Evolutionary conservation across 2,113 vertebrate genomes (phyloP).

Genomic region (Seriola rivoliana): DNA sequence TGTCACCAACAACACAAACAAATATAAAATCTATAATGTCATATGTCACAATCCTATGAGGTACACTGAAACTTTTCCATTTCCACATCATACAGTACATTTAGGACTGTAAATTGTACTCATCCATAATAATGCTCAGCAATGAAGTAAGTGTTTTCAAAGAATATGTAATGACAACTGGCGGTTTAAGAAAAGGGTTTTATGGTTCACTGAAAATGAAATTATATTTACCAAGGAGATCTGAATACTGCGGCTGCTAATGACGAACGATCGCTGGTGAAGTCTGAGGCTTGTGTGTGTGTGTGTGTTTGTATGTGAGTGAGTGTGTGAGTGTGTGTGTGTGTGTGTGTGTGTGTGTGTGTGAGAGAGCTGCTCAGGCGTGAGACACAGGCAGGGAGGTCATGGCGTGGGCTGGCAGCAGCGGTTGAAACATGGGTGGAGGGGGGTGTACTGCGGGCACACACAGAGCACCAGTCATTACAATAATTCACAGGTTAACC

Average conservation of each 20-base stretch:
- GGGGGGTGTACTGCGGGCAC: constrained; percentile 91
- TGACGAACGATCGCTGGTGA: not conserved
- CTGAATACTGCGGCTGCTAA: constrained; percentile 35
- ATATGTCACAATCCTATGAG: constrained; percentile 46
- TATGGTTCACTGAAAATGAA: constrained; percentile 37
- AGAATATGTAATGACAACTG: constrained; percentile 24
- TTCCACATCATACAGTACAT: constrained; percentile 53
- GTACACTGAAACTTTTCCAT: constrained; percentile 56
- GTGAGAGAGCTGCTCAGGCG: constrained; percentile 81
- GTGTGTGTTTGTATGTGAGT: not conserved
- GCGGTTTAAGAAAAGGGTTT: constrained; percentile 10
- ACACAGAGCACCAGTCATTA: constrained; percentile 68
- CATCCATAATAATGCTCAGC: constrained; percentile 14
- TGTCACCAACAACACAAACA: constrained; percentile 72
- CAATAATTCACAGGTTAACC: not conserved
- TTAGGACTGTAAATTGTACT: constrained; percentile 36
- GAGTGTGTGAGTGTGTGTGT: constrained; percentile 2
- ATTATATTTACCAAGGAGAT: constrained; percentile 37
- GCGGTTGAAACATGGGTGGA: constrained; percentile 91
- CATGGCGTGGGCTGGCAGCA: constrained; percentile 90
- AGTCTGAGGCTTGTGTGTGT: constrained; percentile 5
- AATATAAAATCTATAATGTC: constrained; percentile 48
- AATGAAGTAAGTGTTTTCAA: constrained; percentile 7
- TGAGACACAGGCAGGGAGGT: constrained; percentile 93
- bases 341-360: not conserved